Base-by-base conservation (phyloP, 1,140 invertebrate species). In the Cydia amplana region DNA sequence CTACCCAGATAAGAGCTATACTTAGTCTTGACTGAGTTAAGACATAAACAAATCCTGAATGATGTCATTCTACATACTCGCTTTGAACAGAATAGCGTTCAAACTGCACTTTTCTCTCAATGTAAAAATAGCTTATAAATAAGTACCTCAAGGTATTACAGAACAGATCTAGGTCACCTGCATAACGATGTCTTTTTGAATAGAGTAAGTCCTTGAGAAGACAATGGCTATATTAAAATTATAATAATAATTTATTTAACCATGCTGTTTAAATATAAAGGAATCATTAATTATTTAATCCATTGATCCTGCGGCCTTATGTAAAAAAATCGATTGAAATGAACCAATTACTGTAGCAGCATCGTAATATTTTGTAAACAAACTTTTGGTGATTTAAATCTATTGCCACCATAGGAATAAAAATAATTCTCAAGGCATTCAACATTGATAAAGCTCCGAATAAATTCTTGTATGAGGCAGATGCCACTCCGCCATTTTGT, bases 151-250 rank as follows among this genome's bases (percentile, higher is more conserved):
- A 70, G 78, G 78, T 76, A 81, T 85, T 14, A 46, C 76, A 83
- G 81, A 84, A 46, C 76, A 83, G 81, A 84, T 80, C 79, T 83
- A 83, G 80, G 87, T 80, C 82, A 81, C 85, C 82, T 81, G 77
- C 80, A 82, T 79, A 51, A 55, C 51, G 20, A 18, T 55, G n/a
- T 46, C 0, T 46, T 46, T 46, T 4, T 12, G 43, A 46, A 14
- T 46, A 46, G 12, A 46, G 12, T 46, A 46, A 46, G 43, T 46
- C 14, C 12, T 46, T 16, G 3, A 46, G 43, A 16, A 46, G 36
- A 4, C 7, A 7, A 9, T 36, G 32, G 32, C 12, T 43, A 14
- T 43, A 12, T 14, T 32, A 32, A 36, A 43, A 6, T 43, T 43
- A 14, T 43, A 43, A 14, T 43, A 1, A 3, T 43, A 5, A 32